These are phyloP conservation scores for Nannoperca obscura DNA, from an alignment of 2,797 vertebrate species.

Conservation along the genomic window DNA sequence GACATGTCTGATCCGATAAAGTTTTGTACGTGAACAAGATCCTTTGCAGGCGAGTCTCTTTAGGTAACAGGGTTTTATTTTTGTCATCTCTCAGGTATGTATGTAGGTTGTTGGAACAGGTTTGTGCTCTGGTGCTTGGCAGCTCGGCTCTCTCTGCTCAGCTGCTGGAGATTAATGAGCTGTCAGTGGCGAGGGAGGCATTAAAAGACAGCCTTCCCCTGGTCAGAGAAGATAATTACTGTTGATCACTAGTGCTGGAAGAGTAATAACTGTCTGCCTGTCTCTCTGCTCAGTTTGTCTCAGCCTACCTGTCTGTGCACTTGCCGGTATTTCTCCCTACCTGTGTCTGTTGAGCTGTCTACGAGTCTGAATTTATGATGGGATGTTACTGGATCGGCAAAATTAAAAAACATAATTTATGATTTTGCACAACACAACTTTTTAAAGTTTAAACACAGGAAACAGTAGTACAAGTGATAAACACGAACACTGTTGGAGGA, in stretches of 20 bases:
- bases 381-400: background rate
- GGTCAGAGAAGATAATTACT: slow-evolving; percentile 73
- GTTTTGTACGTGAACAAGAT: slow-evolving; percentile 15
- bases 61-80: slow-evolving; percentile 14
- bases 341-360: slow-evolving; percentile 16
- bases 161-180: slow-evolving; percentile 80
- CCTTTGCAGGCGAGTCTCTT: slow-evolving; percentile 10
- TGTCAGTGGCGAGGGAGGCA: slow-evolving; percentile 67
- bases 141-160: slow-evolving; percentile 46
- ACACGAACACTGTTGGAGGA: background rate
- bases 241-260: slow-evolving; percentile 63
- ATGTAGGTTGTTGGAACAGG: slow-evolving; percentile 69
- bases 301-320: slow-evolving; percentile 1
- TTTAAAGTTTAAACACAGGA: background rate
- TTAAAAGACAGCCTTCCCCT: slow-evolving; percentile 62
- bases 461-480: background rate
- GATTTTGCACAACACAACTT: background rate
- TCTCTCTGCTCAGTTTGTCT: slow-evolving; percentile 31
- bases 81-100: slow-evolving; percentile 70
- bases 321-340: slow-evolving; percentile 4
- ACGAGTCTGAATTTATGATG: background rate
- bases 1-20: slow-evolving; percentile 24
- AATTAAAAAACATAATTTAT: slow-evolving; percentile 7
- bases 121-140: slow-evolving; percentile 50
- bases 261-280: slow-evolving; percentile 47